phyloP scores from a whole-genome alignment of 2,797 vertebrate species.

The Okamejei kenojei region DNA sequence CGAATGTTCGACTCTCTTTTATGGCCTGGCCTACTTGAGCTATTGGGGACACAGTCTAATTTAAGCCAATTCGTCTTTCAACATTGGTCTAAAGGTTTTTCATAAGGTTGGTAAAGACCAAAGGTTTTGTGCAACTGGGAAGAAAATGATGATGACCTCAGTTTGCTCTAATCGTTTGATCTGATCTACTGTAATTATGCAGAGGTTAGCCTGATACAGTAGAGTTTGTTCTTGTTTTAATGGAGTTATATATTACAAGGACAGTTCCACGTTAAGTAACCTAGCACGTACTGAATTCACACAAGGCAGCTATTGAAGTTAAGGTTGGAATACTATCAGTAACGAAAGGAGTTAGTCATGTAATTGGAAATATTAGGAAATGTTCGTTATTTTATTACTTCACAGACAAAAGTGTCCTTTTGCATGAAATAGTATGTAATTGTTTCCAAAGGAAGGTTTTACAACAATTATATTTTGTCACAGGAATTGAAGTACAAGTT shows the following conservation, averaged over 20 bases:
- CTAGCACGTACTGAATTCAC: background rate
- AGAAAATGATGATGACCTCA: constrained; percentile 38
- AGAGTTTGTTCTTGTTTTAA: constrained; percentile 23
- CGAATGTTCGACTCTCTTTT: constrained; percentile 37
- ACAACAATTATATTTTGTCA: background rate
- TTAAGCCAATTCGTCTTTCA: constrained; percentile 36
- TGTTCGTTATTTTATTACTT: background rate
- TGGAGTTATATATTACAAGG: background rate
- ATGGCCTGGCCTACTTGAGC: background rate
- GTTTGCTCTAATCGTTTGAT: constrained; percentile 33
- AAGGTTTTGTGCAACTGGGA: constrained; percentile 35
- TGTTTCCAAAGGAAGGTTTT: background rate
- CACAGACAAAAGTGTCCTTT: background rate
- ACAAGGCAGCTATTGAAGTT: background rate
- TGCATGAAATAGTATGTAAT: background rate
- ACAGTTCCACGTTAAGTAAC: constrained; percentile 21
- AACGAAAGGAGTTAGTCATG: background rate
- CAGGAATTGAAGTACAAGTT: background rate
- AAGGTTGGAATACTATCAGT: background rate
- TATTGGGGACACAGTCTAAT: constrained; percentile 28
- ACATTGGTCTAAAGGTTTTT: constrained; percentile 32
- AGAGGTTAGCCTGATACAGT: constrained; percentile 25
- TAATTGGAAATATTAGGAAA: background rate
- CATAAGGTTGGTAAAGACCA: constrained; percentile 28
- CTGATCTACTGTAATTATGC: constrained; percentile 37